Conservation (phyloP, 2,888 invertebrate genomes). For the Clivina fossor region DNA sequence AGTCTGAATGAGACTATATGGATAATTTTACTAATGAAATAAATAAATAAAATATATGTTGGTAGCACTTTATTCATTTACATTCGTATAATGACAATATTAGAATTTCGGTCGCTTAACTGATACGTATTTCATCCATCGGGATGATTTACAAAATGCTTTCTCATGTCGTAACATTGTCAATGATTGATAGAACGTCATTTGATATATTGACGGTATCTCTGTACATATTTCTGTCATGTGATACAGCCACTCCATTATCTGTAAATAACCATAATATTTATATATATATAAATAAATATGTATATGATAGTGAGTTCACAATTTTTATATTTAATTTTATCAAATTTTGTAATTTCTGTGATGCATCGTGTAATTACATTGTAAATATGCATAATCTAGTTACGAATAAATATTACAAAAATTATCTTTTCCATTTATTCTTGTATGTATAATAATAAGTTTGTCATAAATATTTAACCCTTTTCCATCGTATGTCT, state of each 20-base stretch:
- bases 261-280: constrained; percentile 54
- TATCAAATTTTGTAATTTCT: constrained; percentile 23
- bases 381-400: background rate
- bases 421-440: background rate
- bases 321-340: constrained; percentile 18
- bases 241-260: constrained; percentile 61
- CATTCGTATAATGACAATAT: constrained; percentile 9
- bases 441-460: background rate
- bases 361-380: constrained; percentile 17
- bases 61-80: constrained; percentile 12
- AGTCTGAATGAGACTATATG: no score
- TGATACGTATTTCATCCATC: constrained; percentile 49
- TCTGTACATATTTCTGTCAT: constrained; percentile 52
- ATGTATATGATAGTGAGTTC: constrained; percentile 18
- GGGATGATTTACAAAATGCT: constrained; percentile 47
- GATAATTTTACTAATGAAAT: no score
- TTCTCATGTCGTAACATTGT: constrained; percentile 47
- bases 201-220: constrained; percentile 43
- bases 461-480: constrained; percentile 1
- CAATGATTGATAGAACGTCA: constrained; percentile 46
- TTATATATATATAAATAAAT: no score
- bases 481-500: no score
- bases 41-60: no score
- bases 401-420: constrained; percentile 11
- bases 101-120: constrained; percentile 24